phyloP scores from a whole-genome alignment of 2,888 invertebrate species.

The Hofmannophila pseudospretella region DNA sequence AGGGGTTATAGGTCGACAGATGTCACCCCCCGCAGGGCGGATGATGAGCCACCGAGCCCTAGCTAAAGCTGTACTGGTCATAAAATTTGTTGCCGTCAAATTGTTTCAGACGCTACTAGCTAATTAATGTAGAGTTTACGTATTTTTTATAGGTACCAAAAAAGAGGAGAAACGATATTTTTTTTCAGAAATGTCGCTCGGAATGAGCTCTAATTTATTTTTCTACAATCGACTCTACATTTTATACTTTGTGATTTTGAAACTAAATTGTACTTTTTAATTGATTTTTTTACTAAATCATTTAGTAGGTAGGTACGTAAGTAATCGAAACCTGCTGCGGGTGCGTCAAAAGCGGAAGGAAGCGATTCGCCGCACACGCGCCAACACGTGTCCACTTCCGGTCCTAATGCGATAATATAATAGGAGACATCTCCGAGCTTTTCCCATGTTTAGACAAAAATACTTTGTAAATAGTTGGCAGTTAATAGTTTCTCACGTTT shows the following conservation, averaged over 20 bases:
- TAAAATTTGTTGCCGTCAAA: constrained; percentile 43
- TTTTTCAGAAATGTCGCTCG: too few species aligned
- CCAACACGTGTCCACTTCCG: constrained; percentile 67
- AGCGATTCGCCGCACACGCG: constrained; percentile 64
- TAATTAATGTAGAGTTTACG: too few species aligned
- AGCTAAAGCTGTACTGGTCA: constrained; percentile 32
- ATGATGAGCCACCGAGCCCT: constrained; percentile 51
- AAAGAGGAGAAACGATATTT: too few species aligned
- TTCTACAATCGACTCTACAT: too few species aligned
- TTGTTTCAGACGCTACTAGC: constrained; percentile 22
- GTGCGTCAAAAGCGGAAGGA: constrained; percentile 46
- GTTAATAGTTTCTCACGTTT: too few species aligned
- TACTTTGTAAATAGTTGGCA: constrained; percentile 35
- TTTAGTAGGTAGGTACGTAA: too few species aligned
- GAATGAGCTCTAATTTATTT: too few species aligned
- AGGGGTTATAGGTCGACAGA: constrained; percentile 50
- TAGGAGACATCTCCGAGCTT: constrained; percentile 71
- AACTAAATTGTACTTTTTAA: too few species aligned
- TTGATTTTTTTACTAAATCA: too few species aligned
- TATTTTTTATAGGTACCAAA: too few species aligned
- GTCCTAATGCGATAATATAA: constrained; percentile 69
- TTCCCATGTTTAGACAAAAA: constrained; percentile 30
- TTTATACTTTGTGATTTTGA: too few species aligned
- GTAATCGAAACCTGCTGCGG: constrained; percentile 5
- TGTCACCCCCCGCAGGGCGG: constrained; percentile 67